phyloP scores from a whole-genome alignment of 1,140 invertebrate genomes.

The Plectus sambesii region DNA sequence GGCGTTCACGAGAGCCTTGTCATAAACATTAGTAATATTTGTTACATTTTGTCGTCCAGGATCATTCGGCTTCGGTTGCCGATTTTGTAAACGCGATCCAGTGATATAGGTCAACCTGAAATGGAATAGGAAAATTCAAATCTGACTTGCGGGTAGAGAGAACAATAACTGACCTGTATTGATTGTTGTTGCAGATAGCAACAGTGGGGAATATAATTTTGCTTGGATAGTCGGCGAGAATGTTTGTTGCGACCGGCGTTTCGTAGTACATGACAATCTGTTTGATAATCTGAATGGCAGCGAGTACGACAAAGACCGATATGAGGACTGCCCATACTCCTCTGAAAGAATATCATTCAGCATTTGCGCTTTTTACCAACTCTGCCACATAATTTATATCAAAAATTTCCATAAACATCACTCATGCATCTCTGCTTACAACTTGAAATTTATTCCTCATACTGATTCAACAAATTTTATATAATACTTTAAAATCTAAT shows the following conservation, averaged over 20 bases:
- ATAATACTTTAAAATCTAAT: too few relatives aligned
- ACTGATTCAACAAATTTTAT: too few relatives aligned
- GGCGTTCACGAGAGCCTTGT: constrained; percentile 34
- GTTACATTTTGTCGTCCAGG: constrained; percentile 8
- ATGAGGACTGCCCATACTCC: too few relatives aligned
- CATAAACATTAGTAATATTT: constrained; percentile 28
- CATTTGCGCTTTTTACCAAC: too few relatives aligned
- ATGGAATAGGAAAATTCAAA: constrained; percentile 1
- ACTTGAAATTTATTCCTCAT: too few relatives aligned
- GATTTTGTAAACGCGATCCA: constrained; percentile 31
- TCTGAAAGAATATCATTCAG: too few relatives aligned
- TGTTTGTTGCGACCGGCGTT: constrained; percentile 37
- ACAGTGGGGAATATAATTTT: constrained; percentile 40
- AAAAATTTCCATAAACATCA: too few relatives aligned
- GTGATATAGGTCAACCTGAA: constrained; percentile 37
- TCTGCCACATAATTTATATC: too few relatives aligned
- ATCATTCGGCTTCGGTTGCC: constrained; percentile 17
- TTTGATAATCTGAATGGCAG: constrained; percentile 26
- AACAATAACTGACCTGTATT: constrained; percentile 27
- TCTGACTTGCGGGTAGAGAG: too few relatives aligned
- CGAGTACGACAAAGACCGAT: too few relatives aligned
- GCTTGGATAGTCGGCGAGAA: constrained; percentile 41
- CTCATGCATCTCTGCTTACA: too few relatives aligned
- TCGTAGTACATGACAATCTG: constrained; percentile 23
- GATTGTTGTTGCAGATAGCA: constrained; percentile 45